Evolutionary conservation across 37 sponge, comb jelly and placozoan species (phyloP).

Genomic region (Tethya wilhelma): DNA sequence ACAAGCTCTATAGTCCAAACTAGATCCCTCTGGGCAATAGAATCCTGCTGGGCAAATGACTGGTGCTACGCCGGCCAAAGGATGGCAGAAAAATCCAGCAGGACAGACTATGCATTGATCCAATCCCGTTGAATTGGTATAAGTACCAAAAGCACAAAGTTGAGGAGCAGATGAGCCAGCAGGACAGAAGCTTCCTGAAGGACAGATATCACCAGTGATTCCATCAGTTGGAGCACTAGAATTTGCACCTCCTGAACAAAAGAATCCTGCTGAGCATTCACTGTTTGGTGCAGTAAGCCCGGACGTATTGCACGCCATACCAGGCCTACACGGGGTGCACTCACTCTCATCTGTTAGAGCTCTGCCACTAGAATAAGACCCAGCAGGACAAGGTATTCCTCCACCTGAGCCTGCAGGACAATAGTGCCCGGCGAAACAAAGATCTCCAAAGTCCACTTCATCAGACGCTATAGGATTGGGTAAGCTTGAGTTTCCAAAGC

Average conservation of each 20-base stretch:
- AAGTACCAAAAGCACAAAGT: not conserved
- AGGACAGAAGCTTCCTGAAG: not conserved
- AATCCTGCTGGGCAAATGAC: not conserved
- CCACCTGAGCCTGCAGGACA: not conserved
- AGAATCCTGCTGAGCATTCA: conserved; percentile 1
- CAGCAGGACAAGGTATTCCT: conserved; percentile 8
- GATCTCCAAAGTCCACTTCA: too few species aligned
- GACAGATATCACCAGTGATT: conserved; percentile 3
- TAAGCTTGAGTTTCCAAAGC: not conserved
- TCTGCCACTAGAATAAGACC: not conserved
- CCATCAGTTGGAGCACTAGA: not conserved
- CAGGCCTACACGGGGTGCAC: not conserved
- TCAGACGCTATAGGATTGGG: not conserved
- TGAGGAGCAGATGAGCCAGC: not conserved
- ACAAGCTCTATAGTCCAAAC: too few species aligned
- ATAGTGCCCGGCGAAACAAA: not conserved
- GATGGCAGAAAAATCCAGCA: not conserved
- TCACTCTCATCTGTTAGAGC: not conserved
- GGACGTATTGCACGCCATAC: conserved; percentile 1
- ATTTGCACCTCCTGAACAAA: conserved; percentile 5
- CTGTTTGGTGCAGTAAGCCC: conserved; percentile 9
- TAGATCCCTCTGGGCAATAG: not conserved
- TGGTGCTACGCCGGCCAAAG: not conserved
- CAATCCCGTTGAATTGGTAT: conserved; percentile 1
- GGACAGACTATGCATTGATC: not conserved